phyloP scores from a whole-genome alignment of 2,888 invertebrate genomes.

The Andrena minutula region DNA sequence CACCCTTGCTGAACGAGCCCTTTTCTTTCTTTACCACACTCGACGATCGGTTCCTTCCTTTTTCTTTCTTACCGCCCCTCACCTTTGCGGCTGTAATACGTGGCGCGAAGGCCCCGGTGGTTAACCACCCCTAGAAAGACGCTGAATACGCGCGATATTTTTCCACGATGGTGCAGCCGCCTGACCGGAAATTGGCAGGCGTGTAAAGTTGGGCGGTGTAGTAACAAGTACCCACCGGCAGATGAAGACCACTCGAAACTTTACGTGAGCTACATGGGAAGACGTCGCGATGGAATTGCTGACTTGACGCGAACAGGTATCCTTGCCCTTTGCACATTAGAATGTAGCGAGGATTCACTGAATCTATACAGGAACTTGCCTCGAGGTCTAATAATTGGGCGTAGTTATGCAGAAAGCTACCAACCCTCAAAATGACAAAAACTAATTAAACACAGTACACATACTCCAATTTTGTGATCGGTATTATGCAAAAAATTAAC shows the following conservation, averaged over 20 bases:
- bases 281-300: not conserved
- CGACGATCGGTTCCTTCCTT: conserved; percentile 33
- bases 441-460: too few relatives aligned
- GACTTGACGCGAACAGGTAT: not conserved
- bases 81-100: conserved; percentile 25
- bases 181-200: conserved; percentile 64
- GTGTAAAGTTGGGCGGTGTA: conserved; percentile 43
- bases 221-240: conserved; percentile 1
- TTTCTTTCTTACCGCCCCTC: conserved; percentile 1
- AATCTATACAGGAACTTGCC: too few relatives aligned
- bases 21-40: conserved; percentile 28
- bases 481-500: too few relatives aligned
- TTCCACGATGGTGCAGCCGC: conserved; percentile 37
- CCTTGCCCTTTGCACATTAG: not conserved
- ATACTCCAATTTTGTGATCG: too few relatives aligned
- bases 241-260: conserved; percentile 3
- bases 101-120: conserved; percentile 29
- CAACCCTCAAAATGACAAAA: too few relatives aligned
- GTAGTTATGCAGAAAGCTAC: too few relatives aligned
- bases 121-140: conserved; percentile 65
- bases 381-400: too few relatives aligned
- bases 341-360: too few relatives aligned
- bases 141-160: conserved; percentile 71
- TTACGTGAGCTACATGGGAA: not conserved
- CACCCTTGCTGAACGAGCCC: conserved; percentile 48